These are phyloP conservation scores for Albula glossodonta DNA, from an alignment of 2,113 vertebrate genomes.

Conservation along the genomic window DNA sequence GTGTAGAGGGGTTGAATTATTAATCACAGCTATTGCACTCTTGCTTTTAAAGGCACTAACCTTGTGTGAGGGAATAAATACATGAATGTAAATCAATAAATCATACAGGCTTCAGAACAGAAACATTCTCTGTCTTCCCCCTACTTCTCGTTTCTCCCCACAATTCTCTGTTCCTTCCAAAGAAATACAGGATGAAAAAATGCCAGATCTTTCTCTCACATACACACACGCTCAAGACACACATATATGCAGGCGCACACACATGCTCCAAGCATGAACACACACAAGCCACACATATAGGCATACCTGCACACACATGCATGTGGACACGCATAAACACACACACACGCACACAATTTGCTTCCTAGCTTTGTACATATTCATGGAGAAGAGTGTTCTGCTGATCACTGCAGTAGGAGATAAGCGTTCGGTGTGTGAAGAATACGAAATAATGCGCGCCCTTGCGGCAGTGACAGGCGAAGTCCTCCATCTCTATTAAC, in stretches of 20 bases:
- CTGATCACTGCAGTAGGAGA: constrained; percentile 6
- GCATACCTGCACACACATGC: constrained; percentile 1
- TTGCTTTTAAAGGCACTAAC: not conserved
- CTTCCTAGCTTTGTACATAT: not conserved
- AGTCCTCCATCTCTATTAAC: constrained; percentile 15
- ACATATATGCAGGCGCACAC: not conserved
- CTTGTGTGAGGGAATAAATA: not conserved
- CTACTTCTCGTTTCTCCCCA: no score
- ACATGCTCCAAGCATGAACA: not conserved
- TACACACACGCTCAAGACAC: not conserved
- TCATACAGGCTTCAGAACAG: not conserved
- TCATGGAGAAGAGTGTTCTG: constrained; percentile 15
- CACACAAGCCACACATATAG: not conserved
- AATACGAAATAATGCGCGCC: not conserved
- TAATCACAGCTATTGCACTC: not conserved
- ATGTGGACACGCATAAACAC: constrained; percentile 7
- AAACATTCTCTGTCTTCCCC: not conserved
- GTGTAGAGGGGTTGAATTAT: not conserved
- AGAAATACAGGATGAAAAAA: not conserved
- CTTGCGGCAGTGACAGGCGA: not conserved
- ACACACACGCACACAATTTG: no score
- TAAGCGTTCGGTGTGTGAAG: constrained; percentile 3
- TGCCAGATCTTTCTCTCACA: not conserved
- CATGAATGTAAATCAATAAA: not conserved
- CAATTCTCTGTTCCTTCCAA: not conserved